phyloP scores from a whole-genome alignment of 2,888 invertebrate species.

The Cerastis rubricosa region DNA sequence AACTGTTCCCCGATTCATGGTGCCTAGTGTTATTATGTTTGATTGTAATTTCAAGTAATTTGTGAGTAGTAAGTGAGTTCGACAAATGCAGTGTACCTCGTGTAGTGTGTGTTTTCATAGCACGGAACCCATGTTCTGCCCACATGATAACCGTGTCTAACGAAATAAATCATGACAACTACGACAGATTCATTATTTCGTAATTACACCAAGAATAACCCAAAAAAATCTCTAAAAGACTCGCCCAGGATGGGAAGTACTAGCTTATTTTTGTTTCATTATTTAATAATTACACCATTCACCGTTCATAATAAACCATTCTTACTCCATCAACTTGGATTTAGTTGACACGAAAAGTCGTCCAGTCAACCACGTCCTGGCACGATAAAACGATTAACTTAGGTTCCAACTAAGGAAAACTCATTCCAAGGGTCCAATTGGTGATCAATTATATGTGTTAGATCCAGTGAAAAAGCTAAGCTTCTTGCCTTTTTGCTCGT shows the following conservation, averaged over 20 bases:
- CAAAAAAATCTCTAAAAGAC: no score
- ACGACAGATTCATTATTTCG: no score
- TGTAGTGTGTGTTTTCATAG: no score
- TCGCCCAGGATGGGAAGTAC: not conserved
- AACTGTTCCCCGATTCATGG: no score
- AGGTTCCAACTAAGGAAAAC: slow-evolving; percentile 50
- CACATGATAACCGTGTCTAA: no score
- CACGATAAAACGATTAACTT: slow-evolving; percentile 58
- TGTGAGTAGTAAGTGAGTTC: no score
- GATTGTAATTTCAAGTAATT: no score
- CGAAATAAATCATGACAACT: no score
- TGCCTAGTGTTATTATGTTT: no score
- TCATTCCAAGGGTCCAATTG: slow-evolving; percentile 63
- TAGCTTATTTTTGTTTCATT: not conserved
- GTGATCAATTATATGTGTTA: slow-evolving; percentile 58
- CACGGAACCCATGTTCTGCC: no score
- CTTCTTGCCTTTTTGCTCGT: slow-evolving; percentile 25
- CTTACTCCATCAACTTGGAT: slow-evolving; percentile 23
- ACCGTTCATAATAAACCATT: not conserved
- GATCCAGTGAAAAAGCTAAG: slow-evolving; percentile 39
- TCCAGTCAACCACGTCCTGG: slow-evolving; percentile 21
- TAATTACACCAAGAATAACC: no score
- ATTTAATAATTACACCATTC: not conserved
- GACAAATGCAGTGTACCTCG: no score
- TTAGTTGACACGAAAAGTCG: slow-evolving; percentile 34